Base-by-base conservation (phyloP, 2,797 vertebrate species). In the Psittacula derbiana region DNA sequence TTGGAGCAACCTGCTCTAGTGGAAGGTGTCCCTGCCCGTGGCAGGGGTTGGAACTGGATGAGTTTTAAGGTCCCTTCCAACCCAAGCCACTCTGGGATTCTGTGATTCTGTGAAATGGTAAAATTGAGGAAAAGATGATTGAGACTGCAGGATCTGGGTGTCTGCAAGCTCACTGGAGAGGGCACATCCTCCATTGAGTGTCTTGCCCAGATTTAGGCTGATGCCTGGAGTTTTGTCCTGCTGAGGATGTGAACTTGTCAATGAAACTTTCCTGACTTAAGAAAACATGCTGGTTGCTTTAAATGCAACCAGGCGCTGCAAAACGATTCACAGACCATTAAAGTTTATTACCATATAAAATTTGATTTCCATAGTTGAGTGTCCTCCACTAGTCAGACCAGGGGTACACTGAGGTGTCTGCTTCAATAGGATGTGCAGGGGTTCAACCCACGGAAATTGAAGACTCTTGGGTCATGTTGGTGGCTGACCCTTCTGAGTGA, bases 401-500 rank as follows among this genome's bases (percentile, higher is more conserved):
- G 6, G 20, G 4, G 16, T 43, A 27, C 4, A 2, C 30, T 61
- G 31, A 72, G 25, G 6, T 33, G 11, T 65, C 1, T 40, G 55
- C 43, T 55, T 82, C 16, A 43, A n/a, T 60, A 43, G 14, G 4
- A 50, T 30, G 13, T 58, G 14, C 38, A 71, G 12, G 1, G 7
- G 3, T 52, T 75, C 62, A 61, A 14, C 11, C 18, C 10, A 12
- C 10, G 18, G 6, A 52, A 60, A 12, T 2, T 74, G 50, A 81
- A 75, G 33, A 53, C 6, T 8, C 28, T 18, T 44, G 17, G 19
- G 9, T 7, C 16, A 7, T 28, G 4, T 8, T 46, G 24, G n/a
- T 0, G 0, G 3, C 15, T 81, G 41, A 62, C 5, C 1, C 4
- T 62, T 53, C 28, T n/a, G 10, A 16, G 6, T 16, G 18, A 52